Evolutionary conservation across 1,140 invertebrate genomes (phyloP), one percentile per base, ranked within the genome.

Genomic region (Heliconius hermathena): DNA sequence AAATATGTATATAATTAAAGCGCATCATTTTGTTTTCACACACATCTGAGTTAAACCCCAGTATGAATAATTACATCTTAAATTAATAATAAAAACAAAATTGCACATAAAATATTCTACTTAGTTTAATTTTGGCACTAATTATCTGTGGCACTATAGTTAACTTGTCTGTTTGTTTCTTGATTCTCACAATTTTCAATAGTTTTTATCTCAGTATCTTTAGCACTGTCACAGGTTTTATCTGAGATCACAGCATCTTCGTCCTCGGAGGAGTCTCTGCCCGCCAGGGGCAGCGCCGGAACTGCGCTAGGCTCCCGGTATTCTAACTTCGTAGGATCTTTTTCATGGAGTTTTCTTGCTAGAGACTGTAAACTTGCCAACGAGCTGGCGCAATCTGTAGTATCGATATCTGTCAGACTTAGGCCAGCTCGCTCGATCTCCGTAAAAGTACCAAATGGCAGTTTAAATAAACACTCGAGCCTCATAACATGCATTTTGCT

Each of bases 401-500:
- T 98, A 91, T 99, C 98, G 86, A 98, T 99, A 93, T 98, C 98
- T 81, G 98, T 99, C 79, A 99, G 95, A 93, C 98, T 98, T 70
- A 98, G 96, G 60, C 98, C 98, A 26, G 97, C 97, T 36, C 98
- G 95, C 93, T 99, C 98, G 88, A 99, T 97, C 94, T 99, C 98
- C 36, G 98, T 98, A 90, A 98, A 99, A 41, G 98, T 98, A n/a
- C 98, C 98, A 89, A 98, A 98, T 0, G 99, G 98, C 79, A 99
- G 92, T 94, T 99, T 99, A 66, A 96, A 97, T 41, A 99, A 93
- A 92, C 98, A 98, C 92, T 99, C 99, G 60, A 99, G 95, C 87
- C 98, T 97, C 97, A 98, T 98, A 33, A 99, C 99, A 90, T 99
- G 99, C 96, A 98, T 98, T 95, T 99, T 99, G 46, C 98, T 99